Evolutionary conservation across 2,113 vertebrate genomes (phyloP).

Genomic region (Sturnira hondurensis): DNA sequence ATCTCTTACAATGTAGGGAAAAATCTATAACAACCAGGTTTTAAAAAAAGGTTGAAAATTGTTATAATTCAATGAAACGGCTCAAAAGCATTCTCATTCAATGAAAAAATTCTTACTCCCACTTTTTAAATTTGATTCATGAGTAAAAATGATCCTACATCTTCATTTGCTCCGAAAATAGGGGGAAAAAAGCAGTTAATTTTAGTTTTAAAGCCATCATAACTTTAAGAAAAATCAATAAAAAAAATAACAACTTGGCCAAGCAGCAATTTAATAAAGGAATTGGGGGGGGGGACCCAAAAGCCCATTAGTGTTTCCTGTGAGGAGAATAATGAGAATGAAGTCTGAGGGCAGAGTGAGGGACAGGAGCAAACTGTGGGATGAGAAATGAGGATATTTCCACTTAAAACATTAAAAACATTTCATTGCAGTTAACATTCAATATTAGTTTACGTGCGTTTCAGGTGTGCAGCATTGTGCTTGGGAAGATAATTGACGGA

Average conservation of each 20-base stretch:
- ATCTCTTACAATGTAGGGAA: not conserved
- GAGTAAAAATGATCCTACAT: not conserved
- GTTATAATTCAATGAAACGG: not conserved
- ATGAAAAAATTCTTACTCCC: not conserved
- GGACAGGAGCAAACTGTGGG: no score
- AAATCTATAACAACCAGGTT: not conserved
- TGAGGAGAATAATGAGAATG: not conserved
- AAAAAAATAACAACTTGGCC: not conserved
- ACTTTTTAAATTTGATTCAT: not conserved
- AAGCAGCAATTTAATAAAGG: not conserved
- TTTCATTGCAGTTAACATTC: no score
- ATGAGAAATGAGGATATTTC: not conserved
- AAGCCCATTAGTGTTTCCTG: not conserved
- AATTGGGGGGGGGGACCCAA: no score
- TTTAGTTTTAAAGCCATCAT: not conserved
- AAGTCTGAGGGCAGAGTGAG: not conserved
- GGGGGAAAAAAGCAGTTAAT: not conserved
- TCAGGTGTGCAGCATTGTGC: no score
- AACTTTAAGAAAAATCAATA: constrained; percentile 13
- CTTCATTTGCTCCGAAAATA: constrained; percentile 17
- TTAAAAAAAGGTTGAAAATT: not conserved
- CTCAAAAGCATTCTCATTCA: constrained; percentile 26
- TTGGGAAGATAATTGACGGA: no score
- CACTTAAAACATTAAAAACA: no score
- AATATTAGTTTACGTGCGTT: no score